Conservation (phyloP, 2,888 invertebrate genomes). For the Limnephilus lunatus region DNA sequence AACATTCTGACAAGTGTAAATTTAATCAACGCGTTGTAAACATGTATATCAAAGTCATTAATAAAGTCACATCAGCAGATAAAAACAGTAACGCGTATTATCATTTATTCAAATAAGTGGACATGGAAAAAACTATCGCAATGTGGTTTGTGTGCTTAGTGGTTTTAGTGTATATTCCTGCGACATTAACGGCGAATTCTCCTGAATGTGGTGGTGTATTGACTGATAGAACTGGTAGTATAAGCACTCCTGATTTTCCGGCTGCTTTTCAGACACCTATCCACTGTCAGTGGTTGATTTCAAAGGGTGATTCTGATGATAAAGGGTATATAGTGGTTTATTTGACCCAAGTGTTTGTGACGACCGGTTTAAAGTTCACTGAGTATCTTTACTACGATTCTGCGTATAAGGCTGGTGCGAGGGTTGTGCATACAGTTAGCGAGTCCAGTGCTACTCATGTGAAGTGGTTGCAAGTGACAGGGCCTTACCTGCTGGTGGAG, state of each 20-base stretch:
- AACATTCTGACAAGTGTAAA: background rate
- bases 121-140: background rate
- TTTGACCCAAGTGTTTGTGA: slow-evolving; percentile 91
- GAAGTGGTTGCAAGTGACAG: slow-evolving; percentile 79
- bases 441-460: slow-evolving; percentile 85
- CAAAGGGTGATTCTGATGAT: slow-evolving; percentile 80
- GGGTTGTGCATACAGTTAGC: slow-evolving; percentile 82
- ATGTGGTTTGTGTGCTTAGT: slow-evolving; percentile 3
- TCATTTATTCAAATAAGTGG: background rate
- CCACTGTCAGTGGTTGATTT: slow-evolving; percentile 91
- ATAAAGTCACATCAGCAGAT: background rate
- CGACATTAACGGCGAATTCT: slow-evolving; percentile 59
- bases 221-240: slow-evolving; percentile 81
- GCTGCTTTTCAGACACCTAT: slow-evolving; percentile 88
- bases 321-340: slow-evolving; percentile 90
- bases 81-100: background rate
- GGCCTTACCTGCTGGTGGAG: slow-evolving; percentile 88
- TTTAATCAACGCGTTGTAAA: background rate
- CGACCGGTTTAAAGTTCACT: slow-evolving; percentile 86
- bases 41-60: background rate
- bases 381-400: slow-evolving; percentile 87
- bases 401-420: slow-evolving; percentile 82
- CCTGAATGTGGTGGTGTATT: slow-evolving; percentile 82
- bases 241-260: slow-evolving; percentile 92
- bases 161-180: background rate